Evolutionary conservation across 2,113 vertebrate genomes (phyloP).

Genomic region (Eleginops maclovinus): DNA sequence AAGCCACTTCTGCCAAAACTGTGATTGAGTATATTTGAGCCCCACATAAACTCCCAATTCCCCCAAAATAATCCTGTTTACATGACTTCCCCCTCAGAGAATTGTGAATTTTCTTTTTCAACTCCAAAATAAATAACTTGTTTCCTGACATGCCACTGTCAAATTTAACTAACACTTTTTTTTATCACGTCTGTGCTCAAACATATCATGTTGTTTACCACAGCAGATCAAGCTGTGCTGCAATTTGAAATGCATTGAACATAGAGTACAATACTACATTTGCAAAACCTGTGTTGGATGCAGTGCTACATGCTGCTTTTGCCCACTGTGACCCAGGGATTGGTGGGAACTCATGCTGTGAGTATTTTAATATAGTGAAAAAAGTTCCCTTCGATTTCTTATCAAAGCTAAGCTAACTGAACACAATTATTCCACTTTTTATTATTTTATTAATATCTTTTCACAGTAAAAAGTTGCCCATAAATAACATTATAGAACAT

Average conservation of each 20-base stretch:
- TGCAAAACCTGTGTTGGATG: neutral
- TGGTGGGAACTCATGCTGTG: neutral
- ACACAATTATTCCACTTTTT: neutral
- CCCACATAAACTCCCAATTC: slow-evolving; percentile 20
- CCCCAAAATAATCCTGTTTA: slow-evolving; percentile 25
- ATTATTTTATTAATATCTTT: neutral
- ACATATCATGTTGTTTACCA: neutral
- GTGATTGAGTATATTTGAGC: slow-evolving; percentile 42
- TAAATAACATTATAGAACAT: neutral
- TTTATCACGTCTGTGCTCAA: slow-evolving; percentile 4
- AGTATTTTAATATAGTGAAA: neutral
- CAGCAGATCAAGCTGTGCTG: neutral
- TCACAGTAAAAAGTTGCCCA: slow-evolving; percentile 1
- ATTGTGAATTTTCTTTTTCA: slow-evolving; percentile 1
- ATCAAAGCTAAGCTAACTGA: neutral
- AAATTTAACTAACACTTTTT: slow-evolving; percentile 23
- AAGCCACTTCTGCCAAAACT: slow-evolving; percentile 24
- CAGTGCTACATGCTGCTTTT: neutral
- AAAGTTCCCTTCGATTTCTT: neutral
- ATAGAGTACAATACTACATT: neutral
- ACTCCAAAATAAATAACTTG: slow-evolving; percentile 23
- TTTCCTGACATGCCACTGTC: slow-evolving; percentile 2
- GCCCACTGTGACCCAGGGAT: neutral
- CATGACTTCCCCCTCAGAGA: slow-evolving; percentile 12
- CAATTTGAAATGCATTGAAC: neutral